Percentiles rank a stretch among this genome's conserved stretches.
Conservation (phyloP, 2,113 vertebrate species). For the Sceloporus undulatus region DNA sequence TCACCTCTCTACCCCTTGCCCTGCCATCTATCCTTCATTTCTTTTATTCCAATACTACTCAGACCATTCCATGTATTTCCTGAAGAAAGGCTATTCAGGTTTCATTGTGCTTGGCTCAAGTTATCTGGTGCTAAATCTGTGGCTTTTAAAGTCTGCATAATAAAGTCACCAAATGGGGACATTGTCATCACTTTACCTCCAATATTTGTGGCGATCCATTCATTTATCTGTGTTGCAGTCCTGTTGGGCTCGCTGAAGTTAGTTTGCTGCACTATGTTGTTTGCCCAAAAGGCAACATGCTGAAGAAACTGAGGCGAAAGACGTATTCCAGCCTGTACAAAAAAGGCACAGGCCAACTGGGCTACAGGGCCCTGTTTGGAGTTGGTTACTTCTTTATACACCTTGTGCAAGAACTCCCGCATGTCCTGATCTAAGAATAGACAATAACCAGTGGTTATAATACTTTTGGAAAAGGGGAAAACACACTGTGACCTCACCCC, state of each 20-base stretch:
- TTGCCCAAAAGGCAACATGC: conserved; percentile 77
- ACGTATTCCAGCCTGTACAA: conserved; percentile 73
- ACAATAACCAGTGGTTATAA: background rate
- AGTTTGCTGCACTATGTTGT: conserved; percentile 80
- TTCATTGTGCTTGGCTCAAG: background rate
- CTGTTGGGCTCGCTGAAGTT: conserved; percentile 77
- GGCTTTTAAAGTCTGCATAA: background rate
- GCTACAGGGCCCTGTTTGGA: conserved; percentile 71
- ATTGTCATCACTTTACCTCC: conserved; percentile 60
- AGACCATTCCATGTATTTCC: background rate
- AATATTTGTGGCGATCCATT: conserved; percentile 51
- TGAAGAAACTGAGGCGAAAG: conserved; percentile 80
- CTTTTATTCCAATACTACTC: background rate
- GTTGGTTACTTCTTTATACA: conserved; percentile 63
- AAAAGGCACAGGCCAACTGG: conserved; percentile 83
- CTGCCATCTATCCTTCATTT: background rate
- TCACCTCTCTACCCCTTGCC: background rate
- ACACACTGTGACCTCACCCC: background rate
- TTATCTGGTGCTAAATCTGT: background rate
- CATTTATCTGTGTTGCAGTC: conserved; percentile 57
- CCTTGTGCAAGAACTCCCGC: conserved; percentile 73
- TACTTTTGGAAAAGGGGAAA: accelerated
- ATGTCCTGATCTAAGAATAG: conserved; percentile 71
- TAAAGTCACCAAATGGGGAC: accelerated
- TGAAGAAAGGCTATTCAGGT: background rate